A percentile compares a stretch with the other conserved stretches of the same genome.
Evolutionary conservation across 1,140 invertebrate genomes (phyloP).

Genomic region (Drosophila sulfurigaster): DNA sequence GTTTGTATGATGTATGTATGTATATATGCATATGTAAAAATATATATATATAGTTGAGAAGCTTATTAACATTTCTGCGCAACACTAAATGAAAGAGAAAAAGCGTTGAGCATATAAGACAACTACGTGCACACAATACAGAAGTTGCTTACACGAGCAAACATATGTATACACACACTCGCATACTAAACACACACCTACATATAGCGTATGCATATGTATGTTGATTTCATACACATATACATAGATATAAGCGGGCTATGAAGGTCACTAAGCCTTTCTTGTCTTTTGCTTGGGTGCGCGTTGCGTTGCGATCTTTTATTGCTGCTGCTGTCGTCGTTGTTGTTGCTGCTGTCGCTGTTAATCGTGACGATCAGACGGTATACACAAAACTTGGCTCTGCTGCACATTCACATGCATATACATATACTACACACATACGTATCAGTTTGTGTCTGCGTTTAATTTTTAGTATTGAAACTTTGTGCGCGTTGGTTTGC

Average conservation of each 20-base stretch:
- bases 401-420: conserved; percentile 42
- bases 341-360: conserved; percentile 52
- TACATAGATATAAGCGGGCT: conserved; percentile 67
- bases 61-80: conserved; percentile 66
- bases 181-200: neutral
- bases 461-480: conserved; percentile 47
- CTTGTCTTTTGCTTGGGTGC: conserved; percentile 66
- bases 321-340: conserved; percentile 52
- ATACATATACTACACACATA: neutral
- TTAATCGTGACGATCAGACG: conserved; percentile 70
- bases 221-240: conserved; percentile 26
- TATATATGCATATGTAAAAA: conserved; percentile 20
- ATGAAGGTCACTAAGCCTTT: conserved; percentile 83
- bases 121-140: conserved; percentile 45
- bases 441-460: conserved; percentile 15
- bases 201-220: neutral
- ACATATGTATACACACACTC: conserved; percentile 33
- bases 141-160: conserved; percentile 51
- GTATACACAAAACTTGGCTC: conserved; percentile 67
- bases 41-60: conserved; percentile 34
- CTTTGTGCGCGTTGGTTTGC: conserved; percentile 52
- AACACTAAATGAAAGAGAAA: conserved; percentile 63
- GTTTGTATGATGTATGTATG: conserved; percentile 22
- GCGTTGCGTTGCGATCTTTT: conserved; percentile 54
- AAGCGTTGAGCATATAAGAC: conserved; percentile 38